Conservation (phyloP, 2,113 vertebrate species). For the Empidonax alnorum region DNA sequence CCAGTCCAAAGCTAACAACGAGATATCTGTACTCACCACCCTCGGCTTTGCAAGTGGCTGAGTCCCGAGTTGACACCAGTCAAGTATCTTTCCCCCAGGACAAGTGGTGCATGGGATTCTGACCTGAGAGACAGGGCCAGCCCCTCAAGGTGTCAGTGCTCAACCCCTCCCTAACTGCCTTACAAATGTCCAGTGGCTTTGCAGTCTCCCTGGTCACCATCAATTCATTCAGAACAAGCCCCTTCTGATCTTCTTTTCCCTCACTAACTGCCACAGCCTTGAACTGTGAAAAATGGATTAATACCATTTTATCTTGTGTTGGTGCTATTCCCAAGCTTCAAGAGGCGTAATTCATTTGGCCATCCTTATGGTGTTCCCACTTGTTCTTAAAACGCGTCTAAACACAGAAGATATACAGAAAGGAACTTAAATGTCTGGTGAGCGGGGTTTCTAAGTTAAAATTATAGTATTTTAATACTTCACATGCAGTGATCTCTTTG, state of each 20-base stretch:
- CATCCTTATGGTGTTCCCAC: background rate
- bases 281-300: background rate
- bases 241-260: background rate
- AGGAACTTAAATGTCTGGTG: background rate
- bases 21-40: background rate
- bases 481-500: slow-evolving; percentile 51
- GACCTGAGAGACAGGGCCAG: background rate
- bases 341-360: slow-evolving; percentile 18
- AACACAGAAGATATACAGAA: background rate
- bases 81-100: background rate
- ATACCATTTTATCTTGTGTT: background rate
- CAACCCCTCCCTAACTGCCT: accelerated
- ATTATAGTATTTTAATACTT: slow-evolving; percentile 54
- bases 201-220: accelerated
- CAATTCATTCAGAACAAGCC: background rate
- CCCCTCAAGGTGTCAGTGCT: background rate
- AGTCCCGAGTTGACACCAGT: background rate
- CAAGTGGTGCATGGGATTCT: background rate
- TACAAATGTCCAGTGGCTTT: background rate
- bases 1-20: background rate
- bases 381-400: slow-evolving; percentile 19
- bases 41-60: background rate
- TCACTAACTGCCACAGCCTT: background rate
- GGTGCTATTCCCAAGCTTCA: background rate
- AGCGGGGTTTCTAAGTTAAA: slow-evolving; percentile 25